Evolutionary conservation across 2,797 vertebrate species (phyloP).

Genomic region (Myoxocephalus aenaeus): DNA sequence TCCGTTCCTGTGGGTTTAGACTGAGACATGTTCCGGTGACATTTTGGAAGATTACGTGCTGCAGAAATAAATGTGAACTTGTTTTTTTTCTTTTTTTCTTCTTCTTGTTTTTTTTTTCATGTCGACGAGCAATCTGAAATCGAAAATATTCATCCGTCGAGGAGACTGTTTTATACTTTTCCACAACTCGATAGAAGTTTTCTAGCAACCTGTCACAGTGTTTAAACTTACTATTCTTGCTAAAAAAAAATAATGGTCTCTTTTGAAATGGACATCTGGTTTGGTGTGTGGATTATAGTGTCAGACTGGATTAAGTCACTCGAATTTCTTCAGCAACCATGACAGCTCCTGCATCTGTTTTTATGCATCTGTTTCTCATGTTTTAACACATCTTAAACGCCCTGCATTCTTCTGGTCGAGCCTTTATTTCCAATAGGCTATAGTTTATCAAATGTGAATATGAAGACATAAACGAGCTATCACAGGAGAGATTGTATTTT

Average conservation of each 20-base stretch:
- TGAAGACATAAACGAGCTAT: neutral
- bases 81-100: constrained; percentile 3
- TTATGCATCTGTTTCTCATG: constrained; percentile 75
- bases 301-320: constrained; percentile 76
- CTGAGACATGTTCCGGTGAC: constrained; percentile 10
- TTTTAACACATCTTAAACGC: constrained; percentile 68
- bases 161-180: constrained; percentile 45
- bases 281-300: constrained; percentile 69
- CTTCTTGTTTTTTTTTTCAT: neutral
- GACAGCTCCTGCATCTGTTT: constrained; percentile 77
- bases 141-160: constrained; percentile 31
- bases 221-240: constrained; percentile 44
- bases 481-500: constrained; percentile 2
- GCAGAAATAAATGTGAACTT: constrained; percentile 44
- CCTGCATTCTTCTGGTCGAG: constrained; percentile 55
- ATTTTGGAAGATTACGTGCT: constrained; percentile 33
- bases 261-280: constrained; percentile 63
- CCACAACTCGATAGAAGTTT: constrained; percentile 67
- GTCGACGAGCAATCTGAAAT: constrained; percentile 28
- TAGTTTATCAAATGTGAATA: constrained; percentile 22
- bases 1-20: neutral
- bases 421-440: neutral
- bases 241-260: constrained; percentile 12
- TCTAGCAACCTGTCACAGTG: constrained; percentile 43
- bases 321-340: constrained; percentile 70